Evolutionary conservation across 2,888 invertebrate genomes (phyloP), one percentile per base, ranked within the genome.

Genomic region (Subacronicta megacephala): DNA sequence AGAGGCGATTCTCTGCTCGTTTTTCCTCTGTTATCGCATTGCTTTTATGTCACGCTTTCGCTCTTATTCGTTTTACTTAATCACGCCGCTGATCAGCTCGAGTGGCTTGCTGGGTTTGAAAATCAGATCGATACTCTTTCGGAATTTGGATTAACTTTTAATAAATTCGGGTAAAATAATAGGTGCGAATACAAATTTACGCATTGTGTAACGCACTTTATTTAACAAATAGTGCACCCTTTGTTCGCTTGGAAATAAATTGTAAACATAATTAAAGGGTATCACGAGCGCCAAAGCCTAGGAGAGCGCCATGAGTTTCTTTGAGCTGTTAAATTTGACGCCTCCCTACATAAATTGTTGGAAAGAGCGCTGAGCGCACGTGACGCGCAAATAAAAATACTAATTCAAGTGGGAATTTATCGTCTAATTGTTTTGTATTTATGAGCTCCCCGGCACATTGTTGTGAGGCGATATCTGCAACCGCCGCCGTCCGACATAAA

Each of bases 11-110:
- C 87, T 82, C 89, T 90, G 87, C 82, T 90, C 90, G 87, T 93
- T 93, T 92, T 89, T 88, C 86, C 84, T 79, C 82, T 83, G 89
- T 90, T 92, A 92, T 92, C 92, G 90, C 82, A 80, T 82, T 84
- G 90, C 89, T 90, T 90, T 92, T 91, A 90, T 92, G 92, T 92
- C 92, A 92, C 90, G 93, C 89, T 91, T 86, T 85, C 80, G 84
- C 78, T 87, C 84, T 87, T 89, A 87, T 90, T 88, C 88, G 82
- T 88, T 89, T 91, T 90, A 85, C 84, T 89, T 90, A 91, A 92
- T 92, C 91, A 89, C 75, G 75, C 71, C 52, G 63, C 81, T 85
- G 92, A 90, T 92, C 91, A 84, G 84, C 78, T 72, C 75, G 66
- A 80, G 75, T 80, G 82, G 84, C 74, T 80, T 78, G 83, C 78